Conservation (phyloP, 2,888 invertebrate genomes). For the Scaptomyza cyrtandrae region DNA sequence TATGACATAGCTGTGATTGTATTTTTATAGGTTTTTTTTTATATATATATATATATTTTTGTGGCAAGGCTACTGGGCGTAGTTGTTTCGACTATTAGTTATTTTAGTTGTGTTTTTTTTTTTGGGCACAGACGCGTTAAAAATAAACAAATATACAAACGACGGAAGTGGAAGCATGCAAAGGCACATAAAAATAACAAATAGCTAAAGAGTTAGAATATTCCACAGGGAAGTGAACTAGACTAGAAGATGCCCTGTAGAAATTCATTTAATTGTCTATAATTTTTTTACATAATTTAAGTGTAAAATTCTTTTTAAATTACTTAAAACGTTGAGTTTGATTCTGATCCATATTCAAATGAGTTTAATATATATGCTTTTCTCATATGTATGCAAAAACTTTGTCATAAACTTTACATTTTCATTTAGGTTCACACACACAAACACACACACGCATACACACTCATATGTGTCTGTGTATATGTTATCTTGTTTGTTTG, state of each 20-base stretch:
- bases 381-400: conserved; percentile 14
- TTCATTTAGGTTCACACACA: conserved; percentile 61
- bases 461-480: background rate
- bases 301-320: too few species aligned
- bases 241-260: conserved; percentile 20
- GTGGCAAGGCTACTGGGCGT: conserved; percentile 45
- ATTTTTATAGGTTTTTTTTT: conserved; percentile 5
- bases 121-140: conserved; percentile 9
- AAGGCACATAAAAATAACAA: conserved; percentile 13
- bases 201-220: conserved; percentile 5
- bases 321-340: background rate
- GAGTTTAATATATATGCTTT: conserved; percentile 16
- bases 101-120: conserved; percentile 17
- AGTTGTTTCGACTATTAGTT: conserved; percentile 38
- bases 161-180: conserved; percentile 43
- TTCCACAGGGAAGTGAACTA: background rate
- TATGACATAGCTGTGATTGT: conserved; percentile 60
- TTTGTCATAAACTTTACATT: conserved; percentile 68
- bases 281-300: too few species aligned
- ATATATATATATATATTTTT: background rate
- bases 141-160: conserved; percentile 24
- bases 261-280: too few species aligned
- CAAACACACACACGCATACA: conserved; percentile 11
- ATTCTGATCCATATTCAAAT: conserved; percentile 10
- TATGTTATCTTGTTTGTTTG: conserved; percentile 69